Conservation (phyloP, 1,140 invertebrate species). For the Solenopsis invicta region DNA sequence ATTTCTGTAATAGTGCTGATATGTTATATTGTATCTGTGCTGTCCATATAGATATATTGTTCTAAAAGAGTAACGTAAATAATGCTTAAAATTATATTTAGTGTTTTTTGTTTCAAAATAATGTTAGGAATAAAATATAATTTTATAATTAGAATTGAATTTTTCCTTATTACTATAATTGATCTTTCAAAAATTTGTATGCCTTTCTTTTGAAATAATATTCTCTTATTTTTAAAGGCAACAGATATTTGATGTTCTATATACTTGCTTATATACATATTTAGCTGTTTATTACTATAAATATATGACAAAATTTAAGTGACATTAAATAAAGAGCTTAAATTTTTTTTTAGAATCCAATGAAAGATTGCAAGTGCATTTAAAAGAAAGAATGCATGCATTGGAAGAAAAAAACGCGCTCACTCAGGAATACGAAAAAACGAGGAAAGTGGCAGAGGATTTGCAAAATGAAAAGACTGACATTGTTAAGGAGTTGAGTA, state of each 20-base stretch:
- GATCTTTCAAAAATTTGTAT: neutral
- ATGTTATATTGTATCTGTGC: no score
- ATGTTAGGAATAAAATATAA: neutral
- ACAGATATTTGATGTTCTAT: neutral
- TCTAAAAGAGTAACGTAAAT: neutral
- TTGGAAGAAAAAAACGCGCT: conserved; percentile 99
- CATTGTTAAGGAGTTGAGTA: conserved; percentile 95
- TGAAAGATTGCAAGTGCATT: conserved; percentile 98
- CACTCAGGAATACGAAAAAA: conserved; percentile 98
- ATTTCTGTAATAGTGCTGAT: no score
- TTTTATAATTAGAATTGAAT: neutral
- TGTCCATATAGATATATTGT: no score
- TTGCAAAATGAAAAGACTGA: conserved; percentile 96
- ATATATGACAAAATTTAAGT: neutral
- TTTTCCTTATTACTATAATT: neutral
- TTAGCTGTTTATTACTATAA: neutral
- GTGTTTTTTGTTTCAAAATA: neutral
- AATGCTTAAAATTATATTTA: neutral
- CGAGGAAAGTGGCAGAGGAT: conserved; percentile 97
- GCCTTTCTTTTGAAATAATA: neutral
- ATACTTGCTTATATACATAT: neutral
- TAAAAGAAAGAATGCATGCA: conserved; percentile 99
- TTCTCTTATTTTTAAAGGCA: neutral
- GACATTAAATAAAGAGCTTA: neutral
- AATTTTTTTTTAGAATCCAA: conserved; percentile 93